Conservation (phyloP, 1,140 invertebrate genomes). For the Drosophila sp. region DNA sequence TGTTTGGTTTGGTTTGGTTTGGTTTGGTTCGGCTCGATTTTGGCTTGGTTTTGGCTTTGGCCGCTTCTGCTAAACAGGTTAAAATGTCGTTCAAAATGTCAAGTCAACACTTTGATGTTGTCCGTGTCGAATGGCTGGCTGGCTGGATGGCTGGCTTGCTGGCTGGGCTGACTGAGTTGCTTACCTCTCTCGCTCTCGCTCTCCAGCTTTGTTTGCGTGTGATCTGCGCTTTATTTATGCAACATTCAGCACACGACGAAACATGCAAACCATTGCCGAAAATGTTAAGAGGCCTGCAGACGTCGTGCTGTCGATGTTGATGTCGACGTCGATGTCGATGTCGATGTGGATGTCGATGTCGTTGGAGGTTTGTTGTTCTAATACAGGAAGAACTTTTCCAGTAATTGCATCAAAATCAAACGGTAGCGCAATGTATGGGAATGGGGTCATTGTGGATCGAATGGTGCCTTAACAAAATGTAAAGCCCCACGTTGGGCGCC, state of each 20-base stretch:
- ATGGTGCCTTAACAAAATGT: background rate
- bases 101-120: slow-evolving; percentile 82
- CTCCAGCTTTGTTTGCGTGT: slow-evolving; percentile 73
- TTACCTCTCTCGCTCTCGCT: slow-evolving; percentile 18
- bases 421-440: slow-evolving; percentile 69
- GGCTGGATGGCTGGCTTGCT: background rate
- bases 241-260: slow-evolving; percentile 79
- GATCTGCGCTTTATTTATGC: slow-evolving; percentile 79
- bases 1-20: slow-evolving; percentile 70
- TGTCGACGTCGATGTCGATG: slow-evolving; percentile 46
- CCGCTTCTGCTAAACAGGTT: slow-evolving; percentile 76
- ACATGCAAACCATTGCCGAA: slow-evolving; percentile 76
- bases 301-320: slow-evolving; percentile 65
- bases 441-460: slow-evolving; percentile 55
- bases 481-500: background rate
- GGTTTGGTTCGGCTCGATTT: slow-evolving; percentile 17
- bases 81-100: slow-evolving; percentile 82
- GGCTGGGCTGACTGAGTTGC: background rate
- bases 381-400: slow-evolving; percentile 60
- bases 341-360: slow-evolving; percentile 48
- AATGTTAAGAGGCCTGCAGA: slow-evolving; percentile 71
- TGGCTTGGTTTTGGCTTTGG: slow-evolving; percentile 35
- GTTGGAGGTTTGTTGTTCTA: slow-evolving; percentile 58
- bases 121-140: slow-evolving; percentile 59
- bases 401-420: slow-evolving; percentile 64